Base-by-base conservation (phyloP, 2,113 vertebrate species). In the Silurus glanis region DNA sequence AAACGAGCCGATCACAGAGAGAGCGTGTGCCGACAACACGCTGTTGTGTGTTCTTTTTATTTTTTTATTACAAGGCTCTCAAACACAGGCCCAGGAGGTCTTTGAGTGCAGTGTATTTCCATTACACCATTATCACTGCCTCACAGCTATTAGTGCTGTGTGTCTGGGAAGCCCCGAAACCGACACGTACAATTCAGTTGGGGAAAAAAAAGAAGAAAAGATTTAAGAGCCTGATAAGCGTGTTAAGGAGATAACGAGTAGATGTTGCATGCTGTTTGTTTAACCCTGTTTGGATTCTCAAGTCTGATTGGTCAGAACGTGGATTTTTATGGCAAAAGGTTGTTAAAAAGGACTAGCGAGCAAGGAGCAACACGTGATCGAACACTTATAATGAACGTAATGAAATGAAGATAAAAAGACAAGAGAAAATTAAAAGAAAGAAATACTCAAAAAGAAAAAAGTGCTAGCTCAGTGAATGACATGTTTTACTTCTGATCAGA, bases 11-110 rank as follows among this genome's bases (percentile, higher is more conserved):
- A 84, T 64, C 69, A 37, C 37, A 25, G 47, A 16, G 28, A 80
- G 80, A 69, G 49, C 88, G 21, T 89, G 91, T 88, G 86, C 86
- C 64, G 79, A 90, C 89, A 90, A 59, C 78, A 80, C 67, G 82
- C 85, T 56, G 79, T 69, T 89, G 14, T 89, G 76, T 83, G 37
- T 84, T 13, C 82, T 37, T 80, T 71, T 37, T 21, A 17, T 82
- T 85, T 80, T 67, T 72, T 86, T 83, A 87, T 78, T 85, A 80
- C 72, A 84, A 85, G 66, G 80, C 28, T 58, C 80, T 85, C 83
- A 49, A 82, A 87, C 79, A 71, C 55, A 86, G 23, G 82, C 78
- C 69, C 67, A 72, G 88, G 67, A 87, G 80, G 80, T 83, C 51
- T 61, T 84, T 87, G 87, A 88, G 37, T 37, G 37, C 37, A 37